Evolutionary conservation across 35 echinoderm and acorn worm species (phyloP), one percentile per base, ranked within the genome.

Genomic region (Apostichopus parvimensis): DNA sequence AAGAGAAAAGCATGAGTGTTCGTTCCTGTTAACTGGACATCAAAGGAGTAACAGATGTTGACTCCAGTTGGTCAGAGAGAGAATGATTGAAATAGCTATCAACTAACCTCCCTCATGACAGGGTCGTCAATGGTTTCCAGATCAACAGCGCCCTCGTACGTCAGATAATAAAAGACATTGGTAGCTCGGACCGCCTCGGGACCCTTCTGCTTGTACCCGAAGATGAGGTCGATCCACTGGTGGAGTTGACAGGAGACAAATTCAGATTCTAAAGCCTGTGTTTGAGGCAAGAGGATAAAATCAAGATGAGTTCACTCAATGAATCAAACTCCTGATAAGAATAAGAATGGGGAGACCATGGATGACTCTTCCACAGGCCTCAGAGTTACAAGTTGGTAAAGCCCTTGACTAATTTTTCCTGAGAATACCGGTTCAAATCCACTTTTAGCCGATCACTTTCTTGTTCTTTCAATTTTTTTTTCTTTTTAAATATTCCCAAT

Each of bases 151-250:
- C 95, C 97, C 87, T 99, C 97, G 72, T 99, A 99, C 54, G 97
- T 99, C 52, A 99, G 91, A 79, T 99, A 99, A 71, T 99, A 99
- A 92, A 93, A 99, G 82, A 99, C 97, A 26, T 96, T 96, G 64
- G 95, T 94, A 25, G 95, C 93, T 53, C 97, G 93, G 15, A 98
- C 94, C 5, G 97, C 94, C 61, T 98, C 97, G 5, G 94, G 97
- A 52, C 97, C 97, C 53, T 95, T 85, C 88, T 99, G 97, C 97
- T 99, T 99, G 93, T 99, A 99, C n/a, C 97, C 97, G 81, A 99
- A 99, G 71, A 99, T 99, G 64, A 99, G 93, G 77, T 99, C 97
- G 25, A 99, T 95, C 97, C 97, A 99, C 73, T 99, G 97, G 78
- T 99, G 97, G 17, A 99, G 93, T 86, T 99, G 97, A 62, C 97